Base-by-base conservation (phyloP, 2,113 vertebrate species). In the Collichthys lucidus region DNA sequence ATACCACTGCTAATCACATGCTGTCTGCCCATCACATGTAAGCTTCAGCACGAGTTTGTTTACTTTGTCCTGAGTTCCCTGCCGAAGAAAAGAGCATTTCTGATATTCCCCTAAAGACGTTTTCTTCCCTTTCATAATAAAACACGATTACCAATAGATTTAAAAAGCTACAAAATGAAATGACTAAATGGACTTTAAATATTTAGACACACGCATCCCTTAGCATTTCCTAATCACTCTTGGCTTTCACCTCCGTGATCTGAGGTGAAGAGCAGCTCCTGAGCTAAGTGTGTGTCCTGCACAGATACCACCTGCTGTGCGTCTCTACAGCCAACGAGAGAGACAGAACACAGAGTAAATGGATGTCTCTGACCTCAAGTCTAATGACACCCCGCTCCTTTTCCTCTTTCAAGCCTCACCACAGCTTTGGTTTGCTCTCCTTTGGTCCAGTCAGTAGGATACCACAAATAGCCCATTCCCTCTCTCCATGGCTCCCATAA, bases 401-500 rank as follows among this genome's bases (percentile, higher is more conserved):
- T 77, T 74, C 69, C 84, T 85, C 86, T 88, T 86, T 90, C 79
- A 74, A 78, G 79, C 84, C 69, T 86, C 82, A 74, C 81, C 77
- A 44, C 88, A 86, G 88, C 84, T 80, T 29, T 72, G 74, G 61
- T 74, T 85, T 70, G 77, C 69, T 77, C 80, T 74, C 61, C 77
- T 84, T 86, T 66, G 77, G 84, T 79, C 86, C 77, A 80, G 84
- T 78, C 86, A 82, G 89, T 90, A 89, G 82, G 88, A 89, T 79
- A 86, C 89, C 91, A 72, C 91, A 90, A 91, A 88, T 83, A 92
- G 87, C 69, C 88, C 79, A 67, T 74, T 90, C 74, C 79, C 49
- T 86, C 84, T 82, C 85, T 78, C 73, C 53, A 61, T 24, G 80
- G 60, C 85, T 87, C 83, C 80, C 75, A 63, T 53, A 82, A 77